Evolutionary conservation across 2,888 invertebrate species (phyloP), one percentile per base, ranked within the genome.

Genomic region (Eudemis profundana): DNA sequence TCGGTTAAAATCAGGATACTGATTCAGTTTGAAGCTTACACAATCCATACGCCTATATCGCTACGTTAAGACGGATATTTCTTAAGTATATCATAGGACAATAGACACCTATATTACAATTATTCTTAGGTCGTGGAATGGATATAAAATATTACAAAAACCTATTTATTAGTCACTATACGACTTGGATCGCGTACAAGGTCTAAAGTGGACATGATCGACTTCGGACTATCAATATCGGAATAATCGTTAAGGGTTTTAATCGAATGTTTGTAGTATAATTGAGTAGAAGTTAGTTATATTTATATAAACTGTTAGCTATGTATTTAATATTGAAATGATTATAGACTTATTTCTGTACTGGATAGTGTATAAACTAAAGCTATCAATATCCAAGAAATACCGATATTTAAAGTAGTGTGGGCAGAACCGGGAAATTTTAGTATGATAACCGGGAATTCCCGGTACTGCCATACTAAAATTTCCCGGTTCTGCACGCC

Each of bases 91-190:
- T 73, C 78, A 87, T 80, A 89, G 85, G 88, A 89, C 88, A 83
- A 81, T 87, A 89, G 84, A 89, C 84, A 85, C 81, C 83, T 90
- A 90, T 87, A 79, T 83, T 87, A 90, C 84, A 87, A 74, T 83
- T 83, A 85, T 76, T 75, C 74, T 71, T 84, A 86, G 82, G 81
- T 76, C 72, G 80, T 89, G 89, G 90, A 91, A 91, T 91, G 90
- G 84, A 87, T 91, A 90, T 81, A 91, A 90, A 90, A 90, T 83
- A 84, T 90, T 90, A 89, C 84, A 90, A 90, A 87, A 89, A 73
- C 78, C 75, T 77, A 78, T 67, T 64, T 61, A 64, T 70, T 71
- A 70, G 68, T 68, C 69, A 68, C 69, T 56, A 66, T 36, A 15
- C 38, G 50, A 40, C 21, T 50, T 29, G 56, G 29, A 27, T 56